These are phyloP conservation scores for Muscina levida DNA, from an alignment of 2,888 invertebrate species.

Conservation along the genomic window DNA sequence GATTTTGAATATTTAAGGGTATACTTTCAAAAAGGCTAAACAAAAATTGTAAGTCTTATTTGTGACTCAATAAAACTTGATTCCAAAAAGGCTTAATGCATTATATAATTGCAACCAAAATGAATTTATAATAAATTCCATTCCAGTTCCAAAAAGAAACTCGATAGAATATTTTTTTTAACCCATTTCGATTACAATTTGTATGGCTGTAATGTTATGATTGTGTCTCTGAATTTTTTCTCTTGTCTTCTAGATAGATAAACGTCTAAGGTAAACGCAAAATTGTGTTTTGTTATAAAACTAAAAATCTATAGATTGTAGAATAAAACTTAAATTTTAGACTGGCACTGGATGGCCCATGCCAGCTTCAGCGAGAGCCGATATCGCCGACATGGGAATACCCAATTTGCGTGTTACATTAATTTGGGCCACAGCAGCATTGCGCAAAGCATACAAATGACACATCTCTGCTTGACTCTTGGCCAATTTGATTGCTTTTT, in stretches of 20 bases:
- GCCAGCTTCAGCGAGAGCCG: slow-evolving; percentile 73
- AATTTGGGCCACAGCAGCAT: slow-evolving; percentile 94
- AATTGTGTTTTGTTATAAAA: slow-evolving; percentile 26
- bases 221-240: not conserved
- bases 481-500: slow-evolving; percentile 91
- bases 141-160: too few species aligned
- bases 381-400: slow-evolving; percentile 80
- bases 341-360: slow-evolving; percentile 44
- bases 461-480: slow-evolving; percentile 94
- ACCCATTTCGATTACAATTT: too few species aligned
- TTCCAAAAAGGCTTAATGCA: too few species aligned
- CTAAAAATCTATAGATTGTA: slow-evolving; percentile 29
- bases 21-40: too few species aligned
- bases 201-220: not conserved
- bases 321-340: slow-evolving; percentile 30
- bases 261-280: not conserved
- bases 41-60: too few species aligned
- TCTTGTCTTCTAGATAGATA: not conserved
- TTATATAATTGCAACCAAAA: too few species aligned
- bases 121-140: too few species aligned
- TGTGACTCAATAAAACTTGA: too few species aligned
- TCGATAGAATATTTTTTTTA: too few species aligned
- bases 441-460: slow-evolving; percentile 92
- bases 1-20: too few species aligned
- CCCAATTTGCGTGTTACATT: slow-evolving; percentile 90